Conservation (phyloP, 2,888 invertebrate genomes). For the Dendrolimus houi region DNA sequence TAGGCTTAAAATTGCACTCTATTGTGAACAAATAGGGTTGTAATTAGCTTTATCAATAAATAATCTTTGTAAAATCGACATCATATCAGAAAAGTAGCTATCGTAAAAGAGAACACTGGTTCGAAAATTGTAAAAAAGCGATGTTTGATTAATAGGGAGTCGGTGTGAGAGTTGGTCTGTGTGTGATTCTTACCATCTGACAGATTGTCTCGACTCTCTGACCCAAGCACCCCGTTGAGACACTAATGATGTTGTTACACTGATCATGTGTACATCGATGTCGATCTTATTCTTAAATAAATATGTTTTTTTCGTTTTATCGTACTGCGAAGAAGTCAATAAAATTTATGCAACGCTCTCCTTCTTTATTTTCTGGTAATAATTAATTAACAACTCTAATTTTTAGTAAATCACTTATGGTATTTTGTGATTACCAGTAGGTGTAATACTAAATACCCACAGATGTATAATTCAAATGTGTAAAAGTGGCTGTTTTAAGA, state of each 20-base stretch:
- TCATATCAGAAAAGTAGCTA: conserved; percentile 52
- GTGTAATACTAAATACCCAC: no score
- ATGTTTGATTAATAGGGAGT: conserved; percentile 73
- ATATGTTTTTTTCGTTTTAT: no score
- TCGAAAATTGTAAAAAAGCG: conserved; percentile 68
- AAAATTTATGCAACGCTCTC: no score
- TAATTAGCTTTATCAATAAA: conserved; percentile 1
- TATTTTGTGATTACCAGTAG: no score
- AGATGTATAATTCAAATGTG: neutral
- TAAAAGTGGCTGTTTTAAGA: no score
- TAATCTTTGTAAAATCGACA: conserved; percentile 37
- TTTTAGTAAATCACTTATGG: no score
- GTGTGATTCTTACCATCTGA: conserved; percentile 73
- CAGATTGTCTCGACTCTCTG: conserved; percentile 74
- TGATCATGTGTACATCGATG: conserved; percentile 32
- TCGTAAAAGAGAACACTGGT: conserved; percentile 67
- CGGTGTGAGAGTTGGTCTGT: conserved; percentile 51
- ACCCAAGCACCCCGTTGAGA: conserved; percentile 68
- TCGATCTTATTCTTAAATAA: conserved; percentile 24
- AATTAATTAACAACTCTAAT: no score
- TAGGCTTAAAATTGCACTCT: conserved; percentile 13
- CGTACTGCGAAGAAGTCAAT: no score
- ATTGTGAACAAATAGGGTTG: conserved; percentile 11
- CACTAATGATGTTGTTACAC: conserved; percentile 56
- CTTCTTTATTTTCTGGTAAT: no score